A percentile compares a stretch with the other conserved stretches of the same genome.
phyloP scores from a whole-genome alignment of 2,888 invertebrate species.

The Hydrotaea diabolus region DNA sequence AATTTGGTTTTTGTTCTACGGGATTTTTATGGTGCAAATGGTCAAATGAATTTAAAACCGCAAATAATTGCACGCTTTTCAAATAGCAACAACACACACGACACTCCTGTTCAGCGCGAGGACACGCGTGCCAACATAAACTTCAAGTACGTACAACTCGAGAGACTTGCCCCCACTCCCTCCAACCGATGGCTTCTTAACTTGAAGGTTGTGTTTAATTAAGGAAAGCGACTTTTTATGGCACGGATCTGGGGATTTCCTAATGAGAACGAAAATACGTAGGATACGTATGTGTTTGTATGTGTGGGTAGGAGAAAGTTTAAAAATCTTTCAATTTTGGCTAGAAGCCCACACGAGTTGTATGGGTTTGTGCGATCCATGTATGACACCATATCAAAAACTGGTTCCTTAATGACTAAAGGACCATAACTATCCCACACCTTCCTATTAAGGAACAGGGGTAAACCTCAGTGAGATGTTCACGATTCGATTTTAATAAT shows the following conservation, averaged over 20 bases:
- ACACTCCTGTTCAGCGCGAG: not conserved
- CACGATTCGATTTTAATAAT: no score
- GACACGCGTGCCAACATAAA: not conserved
- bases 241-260: not conserved
- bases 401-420: no score
- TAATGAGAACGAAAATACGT: no score
- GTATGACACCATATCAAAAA: no score
- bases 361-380: no score
- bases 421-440: no score
- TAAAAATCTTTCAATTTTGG: no score
- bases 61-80: slow-evolving; percentile 21
- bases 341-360: no score
- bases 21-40: slow-evolving; percentile 38
- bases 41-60: slow-evolving; percentile 15
- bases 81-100: not conserved
- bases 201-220: not conserved
- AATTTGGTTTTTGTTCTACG: slow-evolving; percentile 28
- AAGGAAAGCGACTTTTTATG: not conserved
- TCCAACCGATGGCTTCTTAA: slow-evolving; percentile 3
- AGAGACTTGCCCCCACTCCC: not conserved
- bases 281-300: no score
- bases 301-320: no score
- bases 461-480: no score
- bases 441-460: no score
- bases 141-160: slow-evolving; percentile 16